Percentiles rank a stretch among this genome's conserved stretches.
Evolutionary conservation across 2,888 invertebrate species (phyloP).

Genomic region (Phaedon cochleariae): DNA sequence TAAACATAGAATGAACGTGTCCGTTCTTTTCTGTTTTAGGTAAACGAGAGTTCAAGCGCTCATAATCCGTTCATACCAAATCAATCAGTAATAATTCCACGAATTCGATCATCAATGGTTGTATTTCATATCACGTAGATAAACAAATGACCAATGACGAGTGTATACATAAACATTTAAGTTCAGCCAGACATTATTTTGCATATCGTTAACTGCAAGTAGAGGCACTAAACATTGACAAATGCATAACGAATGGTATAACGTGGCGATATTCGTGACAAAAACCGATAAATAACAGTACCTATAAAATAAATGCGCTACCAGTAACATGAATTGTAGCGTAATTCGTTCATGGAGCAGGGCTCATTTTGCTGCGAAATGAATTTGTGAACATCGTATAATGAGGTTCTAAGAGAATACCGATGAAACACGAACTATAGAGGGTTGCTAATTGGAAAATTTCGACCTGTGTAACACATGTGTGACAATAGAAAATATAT

Average conservation of each 20-base stretch:
- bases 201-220: constrained; percentile 34
- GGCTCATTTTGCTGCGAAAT: background rate
- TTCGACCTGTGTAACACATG: too few species aligned
- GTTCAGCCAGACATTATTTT: constrained; percentile 29
- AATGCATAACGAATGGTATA: constrained; percentile 29
- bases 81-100: too few species aligned
- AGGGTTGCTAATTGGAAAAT: background rate
- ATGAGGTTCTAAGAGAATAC: background rate
- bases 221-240: constrained; percentile 32
- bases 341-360: background rate
- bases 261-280: constrained; percentile 16
- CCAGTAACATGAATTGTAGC: constrained; percentile 7
- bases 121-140: too few species aligned
- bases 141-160: constrained; percentile 46
- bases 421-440: background rate
- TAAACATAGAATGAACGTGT: too few species aligned
- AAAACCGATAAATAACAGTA: constrained; percentile 19
- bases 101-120: too few species aligned
- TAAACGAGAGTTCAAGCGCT: too few species aligned
- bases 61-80: too few species aligned
- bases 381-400: background rate
- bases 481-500: too few species aligned
- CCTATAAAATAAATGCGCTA: constrained; percentile 7
- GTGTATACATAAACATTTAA: constrained; percentile 35
- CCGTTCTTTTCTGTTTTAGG: too few species aligned